phyloP scores from a whole-genome alignment of 2,113 vertebrate genomes.

The Myxocyprinus asiaticus region DNA sequence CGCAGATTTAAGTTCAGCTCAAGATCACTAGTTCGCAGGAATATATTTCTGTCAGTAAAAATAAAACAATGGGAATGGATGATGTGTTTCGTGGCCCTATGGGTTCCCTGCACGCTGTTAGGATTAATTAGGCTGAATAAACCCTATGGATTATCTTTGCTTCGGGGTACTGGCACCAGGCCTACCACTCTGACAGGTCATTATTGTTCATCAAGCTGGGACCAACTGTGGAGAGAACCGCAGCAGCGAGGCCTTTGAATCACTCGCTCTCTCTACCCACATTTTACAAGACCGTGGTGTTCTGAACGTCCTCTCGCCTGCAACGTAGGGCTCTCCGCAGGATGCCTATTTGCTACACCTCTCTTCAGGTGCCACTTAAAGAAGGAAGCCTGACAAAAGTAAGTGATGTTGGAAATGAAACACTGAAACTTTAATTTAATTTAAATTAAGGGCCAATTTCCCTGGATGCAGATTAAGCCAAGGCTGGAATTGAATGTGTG shows the following conservation, averaged over 20 bases:
- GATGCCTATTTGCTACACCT: neutral
- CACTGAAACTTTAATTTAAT: neutral
- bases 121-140: conserved; percentile 77
- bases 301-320: conserved; percentile 22
- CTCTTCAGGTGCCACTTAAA: neutral
- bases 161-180: conserved; percentile 62
- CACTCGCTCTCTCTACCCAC: conserved; percentile 21
- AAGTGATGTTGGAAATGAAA: neutral
- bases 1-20: conserved; percentile 36
- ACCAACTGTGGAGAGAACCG: conserved; percentile 59
- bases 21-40: conserved; percentile 45
- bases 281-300: conserved; percentile 29
- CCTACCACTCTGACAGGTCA: conserved; percentile 78
- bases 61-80: conserved; percentile 69
- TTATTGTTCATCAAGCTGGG: conserved; percentile 80
- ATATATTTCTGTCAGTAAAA: conserved; percentile 55
- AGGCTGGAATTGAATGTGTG: neutral
- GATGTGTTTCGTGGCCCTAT: conserved; percentile 67
- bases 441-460: neutral
- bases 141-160: conserved; percentile 80
- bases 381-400: neutral
- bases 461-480: neutral
- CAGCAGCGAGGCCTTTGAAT: conserved; percentile 22
- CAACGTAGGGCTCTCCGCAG: neutral
- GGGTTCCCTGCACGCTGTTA: conserved; percentile 72